A percentile compares a stretch with the other conserved stretches of the same genome.
Conservation (phyloP, 1,140 invertebrate genomes). For the Arion vulgaris region DNA sequence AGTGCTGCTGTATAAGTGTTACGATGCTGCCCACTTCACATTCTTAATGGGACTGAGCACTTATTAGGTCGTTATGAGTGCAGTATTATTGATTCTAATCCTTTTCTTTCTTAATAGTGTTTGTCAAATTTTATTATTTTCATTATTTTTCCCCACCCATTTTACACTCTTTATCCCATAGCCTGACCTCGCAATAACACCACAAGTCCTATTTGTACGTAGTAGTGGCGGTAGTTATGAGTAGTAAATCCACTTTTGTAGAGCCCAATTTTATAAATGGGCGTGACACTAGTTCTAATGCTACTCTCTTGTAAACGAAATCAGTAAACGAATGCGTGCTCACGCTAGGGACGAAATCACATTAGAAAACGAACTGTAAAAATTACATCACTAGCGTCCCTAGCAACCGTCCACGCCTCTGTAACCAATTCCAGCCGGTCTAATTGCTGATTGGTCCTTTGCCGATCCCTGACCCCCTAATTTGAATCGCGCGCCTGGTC, state of each 20-base stretch:
- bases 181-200: no score
- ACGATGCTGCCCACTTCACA: no score
- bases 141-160: no score
- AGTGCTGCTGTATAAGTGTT: no score
- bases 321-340: slow-evolving; percentile 28
- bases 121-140: no score
- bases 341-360: background rate
- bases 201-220: no score
- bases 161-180: no score
- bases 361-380: slow-evolving; percentile 28
- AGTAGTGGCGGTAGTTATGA: background rate
- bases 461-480: slow-evolving; percentile 35
- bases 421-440: slow-evolving; percentile 29
- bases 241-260: background rate
- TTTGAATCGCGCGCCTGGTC: slow-evolving; percentile 34
- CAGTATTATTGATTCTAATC: no score
- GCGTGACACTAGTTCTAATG: slow-evolving; percentile 9
- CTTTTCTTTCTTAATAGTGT: no score
- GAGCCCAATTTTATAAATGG: background rate
- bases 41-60: no score
- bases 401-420: slow-evolving; percentile 30
- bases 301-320: slow-evolving; percentile 18
- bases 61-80: no score
- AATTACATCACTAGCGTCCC: slow-evolving; percentile 32
- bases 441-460: slow-evolving; percentile 40